These are phyloP conservation scores for Chroicocephalus ridibundus DNA, from an alignment of 2,113 vertebrate species.

Conservation along the genomic window DNA sequence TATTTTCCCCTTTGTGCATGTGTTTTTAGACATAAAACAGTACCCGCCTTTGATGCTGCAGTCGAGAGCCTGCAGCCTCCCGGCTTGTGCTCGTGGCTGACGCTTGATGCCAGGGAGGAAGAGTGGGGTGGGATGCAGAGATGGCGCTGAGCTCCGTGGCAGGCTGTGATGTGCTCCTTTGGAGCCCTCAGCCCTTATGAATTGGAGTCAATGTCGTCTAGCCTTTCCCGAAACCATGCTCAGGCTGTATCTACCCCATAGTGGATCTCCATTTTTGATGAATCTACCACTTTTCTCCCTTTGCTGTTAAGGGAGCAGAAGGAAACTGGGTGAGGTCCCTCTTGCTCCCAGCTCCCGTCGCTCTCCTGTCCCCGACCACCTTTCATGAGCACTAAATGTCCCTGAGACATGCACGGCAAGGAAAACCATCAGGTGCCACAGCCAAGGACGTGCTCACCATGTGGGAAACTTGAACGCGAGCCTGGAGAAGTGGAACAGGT, in stretches of 20 bases:
- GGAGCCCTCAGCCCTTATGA: not conserved
- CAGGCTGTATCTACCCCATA: not conserved
- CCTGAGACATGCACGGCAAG: fast-evolving
- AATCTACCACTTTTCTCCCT: not conserved
- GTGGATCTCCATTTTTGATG: not conserved
- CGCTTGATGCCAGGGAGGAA: not conserved
- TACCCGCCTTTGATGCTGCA: not conserved
- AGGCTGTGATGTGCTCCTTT: not conserved
- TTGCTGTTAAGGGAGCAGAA: not conserved
- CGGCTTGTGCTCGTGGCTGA: not conserved
- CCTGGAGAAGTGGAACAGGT: not conserved
- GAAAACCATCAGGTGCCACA: not conserved
- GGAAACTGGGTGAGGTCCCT: not conserved
- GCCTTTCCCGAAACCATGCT: not conserved
- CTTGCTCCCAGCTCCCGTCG: fast-evolving
- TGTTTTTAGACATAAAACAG: not conserved
- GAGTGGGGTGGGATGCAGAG: not conserved
- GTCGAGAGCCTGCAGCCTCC: not conserved
- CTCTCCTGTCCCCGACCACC: not conserved
- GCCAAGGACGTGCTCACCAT: not conserved
- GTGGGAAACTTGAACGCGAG: fast-evolving
- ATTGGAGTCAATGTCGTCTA: not conserved
- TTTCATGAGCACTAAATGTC: not conserved
- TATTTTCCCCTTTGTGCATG: not conserved
- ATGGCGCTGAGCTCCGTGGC: not conserved